phyloP scores from a whole-genome alignment of 2,888 invertebrate species.

The Acrobasis suavella region DNA sequence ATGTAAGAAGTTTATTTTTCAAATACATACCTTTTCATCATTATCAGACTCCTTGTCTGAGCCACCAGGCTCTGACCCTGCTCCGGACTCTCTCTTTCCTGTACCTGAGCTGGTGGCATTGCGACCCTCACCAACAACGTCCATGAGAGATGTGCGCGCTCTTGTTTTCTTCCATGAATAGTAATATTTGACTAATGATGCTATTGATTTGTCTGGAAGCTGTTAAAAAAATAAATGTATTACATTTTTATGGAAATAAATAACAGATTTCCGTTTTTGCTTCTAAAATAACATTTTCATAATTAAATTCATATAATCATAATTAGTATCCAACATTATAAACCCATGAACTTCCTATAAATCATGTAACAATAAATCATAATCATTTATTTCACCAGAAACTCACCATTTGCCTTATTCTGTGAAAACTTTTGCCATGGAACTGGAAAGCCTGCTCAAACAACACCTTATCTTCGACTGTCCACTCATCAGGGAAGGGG shows the following conservation, averaged over 20 bases:
- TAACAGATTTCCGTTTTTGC: background rate
- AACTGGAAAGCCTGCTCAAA: constrained; percentile 99
- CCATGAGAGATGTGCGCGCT: constrained; percentile 96
- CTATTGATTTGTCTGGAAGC: constrained; percentile 98
- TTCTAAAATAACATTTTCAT: too few relatives aligned
- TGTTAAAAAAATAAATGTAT: constrained; percentile 54
- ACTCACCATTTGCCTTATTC: constrained; percentile 97
- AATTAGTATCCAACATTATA: background rate
- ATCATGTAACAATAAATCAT: background rate
- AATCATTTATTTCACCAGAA: constrained; percentile 7
- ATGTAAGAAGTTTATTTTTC: constrained; percentile 23
- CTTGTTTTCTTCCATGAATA: constrained; percentile 99
- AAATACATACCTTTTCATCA: constrained; percentile 91
- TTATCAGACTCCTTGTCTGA: constrained; percentile 93
- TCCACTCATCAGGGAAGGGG: constrained; percentile 99
- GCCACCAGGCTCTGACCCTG: constrained; percentile 90
- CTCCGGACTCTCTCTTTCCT: constrained; percentile 87
- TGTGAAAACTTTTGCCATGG: constrained; percentile 98
- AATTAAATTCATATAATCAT: background rate
- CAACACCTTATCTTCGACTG: constrained; percentile 97
- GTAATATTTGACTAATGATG: constrained; percentile 97
- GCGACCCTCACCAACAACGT: constrained; percentile 89
- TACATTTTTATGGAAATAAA: background rate
- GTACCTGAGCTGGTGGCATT: constrained; percentile 86
- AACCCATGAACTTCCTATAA: background rate